Percentiles rank a stretch among this genome's conserved stretches.
phyloP scores from a whole-genome alignment of 2,113 vertebrate genomes.

The Rhadina sibilatrix region DNA sequence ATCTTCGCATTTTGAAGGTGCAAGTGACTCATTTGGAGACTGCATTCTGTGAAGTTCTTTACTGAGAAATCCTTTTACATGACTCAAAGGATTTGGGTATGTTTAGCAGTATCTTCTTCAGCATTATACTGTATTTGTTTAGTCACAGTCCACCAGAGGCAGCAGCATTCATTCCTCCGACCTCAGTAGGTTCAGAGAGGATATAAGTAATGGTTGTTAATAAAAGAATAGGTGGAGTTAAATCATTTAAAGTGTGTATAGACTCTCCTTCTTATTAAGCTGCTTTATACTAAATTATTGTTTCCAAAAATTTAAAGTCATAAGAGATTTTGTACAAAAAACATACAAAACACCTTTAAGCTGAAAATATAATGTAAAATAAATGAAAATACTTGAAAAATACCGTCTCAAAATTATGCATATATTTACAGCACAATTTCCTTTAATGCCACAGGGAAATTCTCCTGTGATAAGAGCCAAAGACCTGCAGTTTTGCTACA shows the following conservation, averaged over 20 bases:
- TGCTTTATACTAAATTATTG: neutral
- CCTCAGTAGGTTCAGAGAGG: neutral
- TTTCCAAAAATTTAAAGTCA: neutral
- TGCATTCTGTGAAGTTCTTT: neutral
- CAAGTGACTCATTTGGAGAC: neutral
- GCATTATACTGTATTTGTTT: neutral
- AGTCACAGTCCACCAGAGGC: neutral
- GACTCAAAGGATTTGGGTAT: neutral
- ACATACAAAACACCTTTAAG: neutral
- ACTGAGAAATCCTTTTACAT: neutral
- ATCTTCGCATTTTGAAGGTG: slow-evolving; percentile 10
- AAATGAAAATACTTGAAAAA: neutral
- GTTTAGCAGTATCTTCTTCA: neutral
- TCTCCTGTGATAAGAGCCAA: neutral
- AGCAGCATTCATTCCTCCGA: neutral
- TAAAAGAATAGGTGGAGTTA: neutral
- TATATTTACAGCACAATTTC: neutral
- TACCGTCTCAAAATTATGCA: neutral
- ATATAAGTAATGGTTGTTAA: neutral
- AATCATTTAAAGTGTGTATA: neutral
- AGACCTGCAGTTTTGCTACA: neutral
- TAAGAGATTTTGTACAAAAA: neutral
- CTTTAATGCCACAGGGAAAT: neutral
- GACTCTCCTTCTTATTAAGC: neutral
- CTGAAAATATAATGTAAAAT: neutral